These are phyloP conservation scores for Festucalex cinctus DNA, from an alignment of 2,113 vertebrate species.

Conservation along the genomic window DNA sequence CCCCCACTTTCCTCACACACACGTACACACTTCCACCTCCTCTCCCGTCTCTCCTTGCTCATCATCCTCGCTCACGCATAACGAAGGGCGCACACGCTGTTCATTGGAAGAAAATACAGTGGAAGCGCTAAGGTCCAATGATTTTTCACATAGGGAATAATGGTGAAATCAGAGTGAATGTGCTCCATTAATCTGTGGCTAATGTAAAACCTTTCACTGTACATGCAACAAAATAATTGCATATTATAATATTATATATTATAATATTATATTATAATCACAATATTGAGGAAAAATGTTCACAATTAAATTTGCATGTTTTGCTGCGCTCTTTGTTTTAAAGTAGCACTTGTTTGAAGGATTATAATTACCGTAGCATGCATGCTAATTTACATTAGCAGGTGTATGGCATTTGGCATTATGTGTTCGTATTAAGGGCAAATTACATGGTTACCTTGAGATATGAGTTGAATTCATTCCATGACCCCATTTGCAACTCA, in stretches of 20 bases:
- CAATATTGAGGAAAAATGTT: too few species aligned
- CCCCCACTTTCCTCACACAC: conserved; percentile 20
- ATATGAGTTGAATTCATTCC: too few species aligned
- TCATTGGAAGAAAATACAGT: conserved; percentile 11
- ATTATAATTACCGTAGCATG: background rate
- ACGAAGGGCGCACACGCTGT: conserved; percentile 43
- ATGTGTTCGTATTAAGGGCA: background rate
- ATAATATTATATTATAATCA: too few species aligned
- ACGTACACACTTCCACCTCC: conserved; percentile 43
- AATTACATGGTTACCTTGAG: background rate
- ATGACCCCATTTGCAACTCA: too few species aligned
- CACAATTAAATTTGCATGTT: too few species aligned
- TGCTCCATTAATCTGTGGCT: background rate
- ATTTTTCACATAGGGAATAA: background rate
- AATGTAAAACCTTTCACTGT: background rate
- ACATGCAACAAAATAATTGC: background rate
- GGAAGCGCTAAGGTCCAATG: background rate
- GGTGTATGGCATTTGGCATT: background rate
- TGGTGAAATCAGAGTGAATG: background rate
- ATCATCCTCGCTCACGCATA: conserved; percentile 46
- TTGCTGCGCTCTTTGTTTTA: background rate
- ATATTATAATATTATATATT: too few species aligned
- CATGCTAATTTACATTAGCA: background rate
- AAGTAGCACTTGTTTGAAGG: too few species aligned
- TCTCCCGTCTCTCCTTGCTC: conserved; percentile 17